Evolutionary conservation across 2,113 vertebrate genomes (phyloP).

Genomic region (Vulpes vulpes): DNA sequence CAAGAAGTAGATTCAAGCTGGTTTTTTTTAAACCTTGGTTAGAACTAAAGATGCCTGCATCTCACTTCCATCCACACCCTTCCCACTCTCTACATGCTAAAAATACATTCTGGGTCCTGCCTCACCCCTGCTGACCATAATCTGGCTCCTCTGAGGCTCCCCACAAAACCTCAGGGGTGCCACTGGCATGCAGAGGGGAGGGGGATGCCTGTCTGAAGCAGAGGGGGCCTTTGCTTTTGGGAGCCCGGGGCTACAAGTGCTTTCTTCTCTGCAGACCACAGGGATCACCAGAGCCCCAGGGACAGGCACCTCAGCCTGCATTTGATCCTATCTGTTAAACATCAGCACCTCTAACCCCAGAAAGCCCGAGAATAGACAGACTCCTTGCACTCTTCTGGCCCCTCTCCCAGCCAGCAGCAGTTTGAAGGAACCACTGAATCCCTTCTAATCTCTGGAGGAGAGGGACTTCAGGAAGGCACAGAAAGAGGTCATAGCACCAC

Average conservation of each 20-base stretch:
- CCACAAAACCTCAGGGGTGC: background rate
- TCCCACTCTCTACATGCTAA: background rate
- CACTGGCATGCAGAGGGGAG: rapidly evolving
- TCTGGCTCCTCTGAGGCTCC: background rate
- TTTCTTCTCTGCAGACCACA: background rate
- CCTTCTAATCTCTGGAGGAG: background rate
- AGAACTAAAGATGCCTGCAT: background rate
- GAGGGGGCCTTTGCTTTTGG: background rate
- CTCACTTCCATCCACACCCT: background rate
- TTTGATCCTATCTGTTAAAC: no score
- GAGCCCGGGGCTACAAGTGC: no score
- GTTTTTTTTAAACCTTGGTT: background rate
- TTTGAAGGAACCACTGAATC: no score
- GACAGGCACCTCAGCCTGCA: background rate
- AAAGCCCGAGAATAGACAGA: background rate
- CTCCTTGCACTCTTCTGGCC: background rate
- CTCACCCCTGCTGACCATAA: background rate
- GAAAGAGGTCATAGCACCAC: background rate
- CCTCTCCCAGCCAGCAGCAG: background rate
- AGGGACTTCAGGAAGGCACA: background rate
- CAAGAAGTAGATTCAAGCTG: background rate
- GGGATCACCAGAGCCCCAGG: background rate
- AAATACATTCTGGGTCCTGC: background rate
- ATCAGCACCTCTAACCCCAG: background rate
- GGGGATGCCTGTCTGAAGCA: background rate